Conservation (phyloP, 2,888 invertebrate genomes). For the Drepanosiphum platanoidis region DNA sequence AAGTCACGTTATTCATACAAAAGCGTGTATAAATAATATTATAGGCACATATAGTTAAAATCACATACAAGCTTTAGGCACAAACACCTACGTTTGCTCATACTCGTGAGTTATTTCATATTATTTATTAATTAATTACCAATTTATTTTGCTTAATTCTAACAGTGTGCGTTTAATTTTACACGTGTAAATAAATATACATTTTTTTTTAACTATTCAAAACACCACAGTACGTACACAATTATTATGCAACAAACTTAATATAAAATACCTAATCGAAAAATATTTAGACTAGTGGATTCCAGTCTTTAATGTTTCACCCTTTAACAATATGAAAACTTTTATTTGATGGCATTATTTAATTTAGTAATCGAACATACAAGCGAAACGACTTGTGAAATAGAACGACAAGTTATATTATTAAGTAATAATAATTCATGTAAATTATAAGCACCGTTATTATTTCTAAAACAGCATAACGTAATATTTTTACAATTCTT, state of each 20-base stretch:
- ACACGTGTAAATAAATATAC: background rate
- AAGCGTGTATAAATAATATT: background rate
- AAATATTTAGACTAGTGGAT: background rate
- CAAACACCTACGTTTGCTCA: too few species aligned
- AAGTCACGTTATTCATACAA: background rate
- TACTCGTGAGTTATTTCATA: background rate
- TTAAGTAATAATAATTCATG: too few species aligned
- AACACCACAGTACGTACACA: too few species aligned
- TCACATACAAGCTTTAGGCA: background rate
- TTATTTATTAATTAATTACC: background rate
- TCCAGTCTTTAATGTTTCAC: background rate
- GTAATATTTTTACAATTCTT: background rate
- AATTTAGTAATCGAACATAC: too few species aligned
- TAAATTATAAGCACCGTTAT: background rate
- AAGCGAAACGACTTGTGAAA: too few species aligned
- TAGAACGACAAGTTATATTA: too few species aligned
- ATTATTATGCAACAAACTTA: background rate
- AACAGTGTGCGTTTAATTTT: background rate
- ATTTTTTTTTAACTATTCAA: too few species aligned
- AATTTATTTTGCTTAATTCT: background rate
- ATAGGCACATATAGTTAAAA: background rate
- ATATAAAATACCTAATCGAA: background rate
- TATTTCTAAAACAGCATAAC: background rate
- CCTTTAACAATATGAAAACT: background rate
- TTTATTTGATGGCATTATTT: background rate